A percentile compares a stretch with the other conserved stretches of the same genome.
Evolutionary conservation across 92 coral and sea anemone species (phyloP).

Genomic region (Zoanthus gigantus): DNA sequence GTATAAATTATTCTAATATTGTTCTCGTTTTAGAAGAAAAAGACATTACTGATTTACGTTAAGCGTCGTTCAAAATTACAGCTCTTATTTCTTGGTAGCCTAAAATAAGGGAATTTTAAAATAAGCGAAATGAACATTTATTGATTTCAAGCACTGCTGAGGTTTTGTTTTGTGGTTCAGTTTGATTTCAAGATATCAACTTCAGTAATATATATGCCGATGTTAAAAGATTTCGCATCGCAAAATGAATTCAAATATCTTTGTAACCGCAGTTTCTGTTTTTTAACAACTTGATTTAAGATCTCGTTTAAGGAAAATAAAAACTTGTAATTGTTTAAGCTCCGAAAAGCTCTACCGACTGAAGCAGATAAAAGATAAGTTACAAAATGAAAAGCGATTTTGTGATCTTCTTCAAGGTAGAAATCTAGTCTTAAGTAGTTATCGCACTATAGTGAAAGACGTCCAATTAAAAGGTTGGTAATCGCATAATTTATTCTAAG

Average conservation of each 20-base stretch:
- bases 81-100: too few species aligned
- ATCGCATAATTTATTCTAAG: slow-evolving; percentile 10
- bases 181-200: neutral
- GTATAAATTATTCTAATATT: neutral
- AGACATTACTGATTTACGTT: neutral
- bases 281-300: neutral
- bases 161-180: slow-evolving; percentile 12
- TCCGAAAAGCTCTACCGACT: neutral
- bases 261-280: neutral
- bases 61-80: neutral
- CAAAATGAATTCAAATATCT: slow-evolving; percentile 10
- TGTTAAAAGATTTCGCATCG: neutral
- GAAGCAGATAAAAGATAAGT: neutral
- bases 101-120: too few species aligned
- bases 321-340: neutral
- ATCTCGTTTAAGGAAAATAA: neutral
- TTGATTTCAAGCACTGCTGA: slow-evolving; percentile 18
- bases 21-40: neutral
- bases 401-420: neutral
- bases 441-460: neutral
- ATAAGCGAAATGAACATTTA: slow-evolving; percentile 4
- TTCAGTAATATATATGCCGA: neutral
- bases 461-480: slow-evolving; percentile 20
- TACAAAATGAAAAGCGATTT: neutral
- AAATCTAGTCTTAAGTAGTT: neutral